Percentiles rank a stretch among this genome's conserved stretches.
phyloP scores from a whole-genome alignment of 2,888 invertebrate species.

The Petrolisthes manimaculis region DNA sequence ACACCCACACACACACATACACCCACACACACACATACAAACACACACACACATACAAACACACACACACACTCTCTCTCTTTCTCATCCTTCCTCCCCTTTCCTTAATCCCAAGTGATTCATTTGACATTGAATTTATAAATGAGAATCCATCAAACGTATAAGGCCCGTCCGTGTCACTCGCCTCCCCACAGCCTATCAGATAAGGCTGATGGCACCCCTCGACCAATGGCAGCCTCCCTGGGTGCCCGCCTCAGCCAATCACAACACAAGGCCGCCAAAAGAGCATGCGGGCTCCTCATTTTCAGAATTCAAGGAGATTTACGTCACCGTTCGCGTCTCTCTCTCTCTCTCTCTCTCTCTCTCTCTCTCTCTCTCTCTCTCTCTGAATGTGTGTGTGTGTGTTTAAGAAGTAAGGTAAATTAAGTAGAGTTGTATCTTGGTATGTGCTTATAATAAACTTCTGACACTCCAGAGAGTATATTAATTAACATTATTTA shows the following conservation, averaged over 20 bases:
- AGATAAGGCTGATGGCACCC: slow-evolving; percentile 36
- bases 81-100: not conserved
- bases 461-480: too few species aligned
- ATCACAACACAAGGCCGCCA: slow-evolving; percentile 15
- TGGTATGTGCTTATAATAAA: too few species aligned
- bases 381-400: too few species aligned
- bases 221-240: slow-evolving; percentile 33
- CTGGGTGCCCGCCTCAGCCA: slow-evolving; percentile 22
- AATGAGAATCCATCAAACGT: slow-evolving; percentile 48
- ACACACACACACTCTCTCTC: slow-evolving; percentile 4
- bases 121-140: slow-evolving; percentile 47
- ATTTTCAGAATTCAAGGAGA: slow-evolving; percentile 45
- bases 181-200: slow-evolving; percentile 40
- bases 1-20: not conserved
- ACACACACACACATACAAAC: slow-evolving; percentile 26
- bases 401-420: too few species aligned
- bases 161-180: slow-evolving; percentile 46
- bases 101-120: slow-evolving; percentile 35
- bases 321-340: slow-evolving; percentile 29
- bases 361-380: too few species aligned
- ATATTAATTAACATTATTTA: too few species aligned
- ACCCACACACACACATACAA: slow-evolving; percentile 9
- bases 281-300: slow-evolving; percentile 49
- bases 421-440: too few species aligned
- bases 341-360: not conserved